These are phyloP conservation scores for Sternotherus odoratus DNA, from an alignment of 2,797 vertebrate genomes.

Conservation along the genomic window DNA sequence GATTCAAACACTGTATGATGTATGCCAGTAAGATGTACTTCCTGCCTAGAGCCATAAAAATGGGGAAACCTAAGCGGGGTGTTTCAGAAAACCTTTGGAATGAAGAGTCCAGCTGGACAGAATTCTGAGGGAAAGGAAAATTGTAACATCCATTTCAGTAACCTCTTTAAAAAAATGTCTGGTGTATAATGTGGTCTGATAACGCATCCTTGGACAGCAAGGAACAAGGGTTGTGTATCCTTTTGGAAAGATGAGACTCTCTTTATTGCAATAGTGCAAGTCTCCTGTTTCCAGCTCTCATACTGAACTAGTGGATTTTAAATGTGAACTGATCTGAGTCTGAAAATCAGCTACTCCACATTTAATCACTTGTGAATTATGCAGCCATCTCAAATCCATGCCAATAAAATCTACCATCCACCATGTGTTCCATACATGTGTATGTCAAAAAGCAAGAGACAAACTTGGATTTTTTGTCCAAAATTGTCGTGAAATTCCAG, in stretches of 20 bases:
- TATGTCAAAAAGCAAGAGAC: neutral
- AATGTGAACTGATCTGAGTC: neutral
- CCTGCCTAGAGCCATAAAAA: neutral
- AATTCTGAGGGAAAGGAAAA: neutral
- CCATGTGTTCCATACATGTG: neutral
- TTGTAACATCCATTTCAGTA: neutral
- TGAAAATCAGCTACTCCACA: neutral
- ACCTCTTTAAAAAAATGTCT: neutral
- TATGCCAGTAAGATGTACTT: neutral
- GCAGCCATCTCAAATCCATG: neutral
- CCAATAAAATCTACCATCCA: neutral
- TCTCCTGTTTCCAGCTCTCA: neutral
- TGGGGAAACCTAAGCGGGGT: neutral
- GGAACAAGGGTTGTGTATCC: neutral
- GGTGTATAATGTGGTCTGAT: neutral
- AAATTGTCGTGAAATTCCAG: accelerated
- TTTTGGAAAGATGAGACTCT: neutral
- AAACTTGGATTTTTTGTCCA: neutral
- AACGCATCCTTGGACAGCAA: neutral
- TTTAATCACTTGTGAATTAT: neutral
- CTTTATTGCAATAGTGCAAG: neutral
- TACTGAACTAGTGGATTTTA: neutral
- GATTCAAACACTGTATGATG: neutral
- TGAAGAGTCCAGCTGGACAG: neutral
- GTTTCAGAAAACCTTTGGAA: neutral